Base-by-base conservation (phyloP, 1,140 invertebrate genomes). In the Nomia melanderi region DNA sequence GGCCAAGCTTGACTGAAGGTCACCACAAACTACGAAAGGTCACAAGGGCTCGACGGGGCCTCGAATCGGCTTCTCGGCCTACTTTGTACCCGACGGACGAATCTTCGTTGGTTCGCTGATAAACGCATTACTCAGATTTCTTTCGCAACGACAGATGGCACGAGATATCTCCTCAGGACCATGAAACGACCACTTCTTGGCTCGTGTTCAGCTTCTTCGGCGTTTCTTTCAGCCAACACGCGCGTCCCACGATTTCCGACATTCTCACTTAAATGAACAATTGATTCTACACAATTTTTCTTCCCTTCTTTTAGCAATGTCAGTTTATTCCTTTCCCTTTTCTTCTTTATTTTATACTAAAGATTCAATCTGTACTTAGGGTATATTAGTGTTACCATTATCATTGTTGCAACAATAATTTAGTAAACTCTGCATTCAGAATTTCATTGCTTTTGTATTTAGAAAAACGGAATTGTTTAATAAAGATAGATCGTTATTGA, bases 1-100 rank as follows among this genome's bases (percentile, higher is more conserved):
- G 47, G 56, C 72, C 75, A 77, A 70, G 65, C 77, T 81, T 75
- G 41, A 62, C 31, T 71, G 75, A 85, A 84, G 82, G 78, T 85
- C 83, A 84, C 82, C 82, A 83, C 83, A 65, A 54, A 84, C 75
- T 83, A 81, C 25, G 53, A 82, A 71, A 85, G 78, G 81, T 85
- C 83, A 81, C 69, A 73, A 79, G 66, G 71, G 66, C 71, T 71
- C 25, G 33, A 44, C 53, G 63, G 53, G 50, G 33, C 54, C 72
- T 57, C n/a, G 53, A 56, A 53, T 57, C 54, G 25, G 39, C 23
- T 29, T 47, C 27, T 54, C 64, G 39, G 47, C 20, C 44, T 65
- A 77, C 63, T 77, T 80, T 39, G 41, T 69, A 69, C 54, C 62
- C 44, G 66, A 56, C 64, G 29, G 29, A 25, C 63, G 75, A 41